These are phyloP conservation scores for Diloba caeruleocephala DNA, from an alignment of 2,888 invertebrate species.

Conservation along the genomic window DNA sequence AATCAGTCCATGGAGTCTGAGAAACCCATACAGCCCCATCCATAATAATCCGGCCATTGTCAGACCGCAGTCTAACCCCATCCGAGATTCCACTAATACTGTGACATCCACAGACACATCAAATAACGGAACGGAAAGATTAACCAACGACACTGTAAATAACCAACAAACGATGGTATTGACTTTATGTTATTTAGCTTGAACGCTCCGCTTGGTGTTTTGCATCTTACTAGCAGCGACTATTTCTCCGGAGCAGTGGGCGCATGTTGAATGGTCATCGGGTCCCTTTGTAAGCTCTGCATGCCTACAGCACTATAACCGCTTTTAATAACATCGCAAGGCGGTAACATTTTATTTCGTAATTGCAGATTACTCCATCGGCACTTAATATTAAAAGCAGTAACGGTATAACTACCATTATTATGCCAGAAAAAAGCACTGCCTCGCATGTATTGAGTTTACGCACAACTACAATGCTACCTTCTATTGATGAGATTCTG, in stretches of 20 bases:
- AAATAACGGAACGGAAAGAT: constrained; percentile 89
- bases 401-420: constrained; percentile 85
- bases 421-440: constrained; percentile 86
- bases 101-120: constrained; percentile 88
- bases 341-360: constrained; percentile 84
- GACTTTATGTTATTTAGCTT: constrained; percentile 87
- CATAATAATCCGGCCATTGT: constrained; percentile 89
- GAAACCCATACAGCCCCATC: constrained; percentile 90
- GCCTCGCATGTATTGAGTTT: constrained; percentile 89
- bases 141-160: constrained; percentile 89
- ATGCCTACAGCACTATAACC: constrained; percentile 73
- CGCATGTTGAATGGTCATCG: constrained; percentile 63
- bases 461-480: constrained; percentile 89
- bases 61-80: constrained; percentile 88
- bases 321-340: constrained; percentile 71
- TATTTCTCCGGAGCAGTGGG: constrained; percentile 56
- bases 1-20: constrained; percentile 89
- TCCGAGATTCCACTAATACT: constrained; percentile 91
- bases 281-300: constrained; percentile 70
- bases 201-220: constrained; percentile 82
- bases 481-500: constrained; percentile 90
- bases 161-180: constrained; percentile 88
- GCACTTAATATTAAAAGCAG: constrained; percentile 87
- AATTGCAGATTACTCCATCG: constrained; percentile 88
- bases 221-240: constrained; percentile 63